Base-by-base conservation (phyloP, 2,797 vertebrate species). In the Xenentodon cancila region DNA sequence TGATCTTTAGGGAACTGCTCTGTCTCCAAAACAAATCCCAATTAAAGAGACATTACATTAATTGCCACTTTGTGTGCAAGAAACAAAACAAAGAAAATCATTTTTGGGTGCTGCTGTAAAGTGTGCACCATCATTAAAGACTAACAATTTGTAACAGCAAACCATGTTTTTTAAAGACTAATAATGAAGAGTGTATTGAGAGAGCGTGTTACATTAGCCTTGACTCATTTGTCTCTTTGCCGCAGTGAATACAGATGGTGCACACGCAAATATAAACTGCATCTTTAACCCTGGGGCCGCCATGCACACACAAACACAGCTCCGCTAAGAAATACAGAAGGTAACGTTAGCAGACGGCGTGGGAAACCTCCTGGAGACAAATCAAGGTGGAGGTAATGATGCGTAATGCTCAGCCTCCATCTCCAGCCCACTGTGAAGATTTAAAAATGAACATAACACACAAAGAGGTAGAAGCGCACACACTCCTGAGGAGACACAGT, bases 331-430 rank as follows among this genome's bases (percentile, higher is more conserved):
- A 81, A 73, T 74, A 84, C 79, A 75, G 58, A 69, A 77, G 76
- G 49, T 69, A 77, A 84, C 72, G 80, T 68, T 75, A 68, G 73
- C 64, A 82, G 75, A 68, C 67, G 42, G 60, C 27, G 16, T 16
- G 6, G 1, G 0, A 53, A 67, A 60, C 27, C 62, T 47, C 68
- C 48, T 32, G 13, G 59, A 80, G 64, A 71, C 70, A 62, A 67
- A 84, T 72, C 69, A 71, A 75, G 75, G 64, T 45, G 37, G 77
- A 49, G 75, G 57, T 84, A 84, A 87, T 78, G 84, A 70, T 58
- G 79, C 74, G 20, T 70, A 84, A 79, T 56, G 16, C 53, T 78
- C 65, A 22, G 58, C 58, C 64, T 11, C 19, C 7, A 0, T 49
- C 22, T 53, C 57, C 46, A 32, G 30, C 20, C 21, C 9, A 1